These are phyloP conservation scores for Dicranocentrus wangi DNA, from an alignment of 2,888 invertebrate species.

Conservation along the genomic window DNA sequence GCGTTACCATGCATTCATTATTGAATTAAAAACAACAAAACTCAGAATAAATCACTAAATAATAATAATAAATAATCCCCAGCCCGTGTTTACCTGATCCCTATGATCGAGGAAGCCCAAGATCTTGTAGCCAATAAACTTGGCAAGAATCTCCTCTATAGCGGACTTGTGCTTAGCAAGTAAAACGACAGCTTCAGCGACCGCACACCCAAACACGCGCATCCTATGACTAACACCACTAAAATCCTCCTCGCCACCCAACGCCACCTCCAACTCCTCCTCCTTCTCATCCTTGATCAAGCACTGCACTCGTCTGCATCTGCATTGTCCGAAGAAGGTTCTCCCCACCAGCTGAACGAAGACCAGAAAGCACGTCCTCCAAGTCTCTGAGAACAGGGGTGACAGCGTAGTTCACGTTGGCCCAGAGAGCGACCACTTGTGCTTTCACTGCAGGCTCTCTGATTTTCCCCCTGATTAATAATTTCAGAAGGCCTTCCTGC, in stretches of 20 bases:
- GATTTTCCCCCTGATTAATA: neutral
- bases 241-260: too few species aligned
- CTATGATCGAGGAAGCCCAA: neutral
- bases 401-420: neutral
- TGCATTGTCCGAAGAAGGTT: neutral
- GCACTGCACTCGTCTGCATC: neutral
- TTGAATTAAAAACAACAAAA: too few species aligned
- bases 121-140: neutral
- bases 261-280: too few species aligned
- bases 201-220: neutral
- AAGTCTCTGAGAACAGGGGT: neutral
- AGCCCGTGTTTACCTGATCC: slow-evolving; percentile 11
- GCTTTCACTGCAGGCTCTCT: neutral
- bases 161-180: neutral
- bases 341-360: slow-evolving; percentile 10
- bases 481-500: slow-evolving; percentile 4
- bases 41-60: neutral
- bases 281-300: too few species aligned
- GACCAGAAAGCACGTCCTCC: neutral
- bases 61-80: neutral
- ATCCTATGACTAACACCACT: neutral
- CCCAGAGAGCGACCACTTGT: neutral
- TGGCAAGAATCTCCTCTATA: neutral
- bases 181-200: neutral
- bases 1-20: neutral